A percentile compares a stretch with the other conserved stretches of the same genome.
Conservation (phyloP, 2,888 invertebrate genomes). For the Prenolepis imparis region DNA sequence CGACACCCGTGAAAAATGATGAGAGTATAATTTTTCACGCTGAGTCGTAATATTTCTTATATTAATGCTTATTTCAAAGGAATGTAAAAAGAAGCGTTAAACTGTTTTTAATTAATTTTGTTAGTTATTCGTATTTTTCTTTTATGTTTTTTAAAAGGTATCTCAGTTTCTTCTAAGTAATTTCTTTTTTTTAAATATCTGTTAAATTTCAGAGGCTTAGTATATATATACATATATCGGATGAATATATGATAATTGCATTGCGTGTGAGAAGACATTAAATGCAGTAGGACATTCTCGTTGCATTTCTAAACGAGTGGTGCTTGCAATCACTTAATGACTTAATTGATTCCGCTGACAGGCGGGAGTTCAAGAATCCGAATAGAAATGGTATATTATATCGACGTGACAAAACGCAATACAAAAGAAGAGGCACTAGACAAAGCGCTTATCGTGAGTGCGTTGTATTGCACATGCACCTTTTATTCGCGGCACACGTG, state of each 20-base stretch:
- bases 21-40: neutral
- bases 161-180: neutral
- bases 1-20: neutral
- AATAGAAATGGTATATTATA: neutral
- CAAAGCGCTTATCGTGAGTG: neutral
- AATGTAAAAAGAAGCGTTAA: neutral
- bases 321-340: neutral
- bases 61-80: neutral
- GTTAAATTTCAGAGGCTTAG: neutral
- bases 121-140: neutral
- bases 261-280: neutral
- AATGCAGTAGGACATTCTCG: neutral
- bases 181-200: neutral
- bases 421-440: neutral
- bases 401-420: slow-evolving; percentile 17
- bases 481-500: slow-evolving; percentile 35
- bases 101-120: neutral
- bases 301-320: neutral
- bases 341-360: slow-evolving; percentile 3
- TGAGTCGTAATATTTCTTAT: neutral
- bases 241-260: neutral
- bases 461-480: neutral
- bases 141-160: neutral
- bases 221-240: neutral
- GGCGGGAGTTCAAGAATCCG: neutral